A percentile compares a stretch with the other conserved stretches of the same genome.
Conservation (phyloP, 1,140 invertebrate species). For the Vanessa tameamea region DNA sequence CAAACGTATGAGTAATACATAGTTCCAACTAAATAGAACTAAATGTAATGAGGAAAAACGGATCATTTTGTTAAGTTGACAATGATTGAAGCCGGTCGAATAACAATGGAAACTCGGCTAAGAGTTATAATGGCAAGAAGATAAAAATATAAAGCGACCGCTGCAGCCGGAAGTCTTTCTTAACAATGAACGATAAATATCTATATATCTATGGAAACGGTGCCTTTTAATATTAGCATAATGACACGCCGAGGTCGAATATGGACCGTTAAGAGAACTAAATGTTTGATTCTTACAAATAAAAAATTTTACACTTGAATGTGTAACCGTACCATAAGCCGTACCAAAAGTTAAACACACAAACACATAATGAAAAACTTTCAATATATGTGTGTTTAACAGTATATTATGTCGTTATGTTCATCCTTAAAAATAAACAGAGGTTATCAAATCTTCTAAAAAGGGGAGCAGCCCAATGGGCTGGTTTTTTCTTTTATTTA, state of each 20-base stretch:
- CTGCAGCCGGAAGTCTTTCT: neutral
- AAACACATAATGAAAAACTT: too few relatives aligned
- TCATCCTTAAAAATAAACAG: too few relatives aligned
- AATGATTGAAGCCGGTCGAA: constrained; percentile 5
- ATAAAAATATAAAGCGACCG: constrained; percentile 7
- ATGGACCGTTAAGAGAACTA: neutral
- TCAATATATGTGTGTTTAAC: too few relatives aligned
- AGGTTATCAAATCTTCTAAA: too few relatives aligned
- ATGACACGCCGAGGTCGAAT: neutral
- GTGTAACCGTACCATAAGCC: too few relatives aligned
- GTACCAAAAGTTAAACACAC: too few relatives aligned
- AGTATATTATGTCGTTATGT: too few relatives aligned
- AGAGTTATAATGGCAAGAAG: neutral
- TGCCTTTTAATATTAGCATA: constrained; percentile 4
- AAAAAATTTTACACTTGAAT: too few relatives aligned
- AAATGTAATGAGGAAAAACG: constrained; percentile 23
- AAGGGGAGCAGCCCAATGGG: too few relatives aligned
- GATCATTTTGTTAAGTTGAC: constrained; percentile 18
- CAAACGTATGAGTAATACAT: constrained; percentile 25
- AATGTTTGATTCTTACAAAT: neutral
- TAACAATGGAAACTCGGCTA: constrained; percentile 5
- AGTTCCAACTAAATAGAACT: constrained; percentile 13
- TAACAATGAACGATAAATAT: constrained; percentile 6
- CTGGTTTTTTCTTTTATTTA: too few relatives aligned
- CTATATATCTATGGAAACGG: neutral